These are phyloP conservation scores for Drosophila kanapiae DNA, from an alignment of 1,140 invertebrate genomes.

Conservation along the genomic window DNA sequence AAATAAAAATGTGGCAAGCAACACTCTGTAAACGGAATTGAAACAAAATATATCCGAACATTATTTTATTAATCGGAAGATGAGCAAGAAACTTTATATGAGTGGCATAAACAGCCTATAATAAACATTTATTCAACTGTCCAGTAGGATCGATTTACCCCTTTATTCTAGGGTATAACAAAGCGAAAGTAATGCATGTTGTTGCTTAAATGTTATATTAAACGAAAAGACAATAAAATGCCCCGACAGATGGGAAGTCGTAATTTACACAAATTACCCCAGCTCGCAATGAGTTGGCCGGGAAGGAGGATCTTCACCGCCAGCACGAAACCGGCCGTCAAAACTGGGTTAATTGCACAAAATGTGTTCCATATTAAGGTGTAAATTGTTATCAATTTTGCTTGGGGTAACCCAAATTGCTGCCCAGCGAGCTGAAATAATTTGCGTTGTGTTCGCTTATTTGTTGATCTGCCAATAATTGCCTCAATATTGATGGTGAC, in stretches of 20 bases:
- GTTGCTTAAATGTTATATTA: conserved; percentile 36
- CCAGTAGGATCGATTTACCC: not conserved
- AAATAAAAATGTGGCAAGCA: not conserved
- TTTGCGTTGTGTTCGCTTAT: conserved; percentile 21
- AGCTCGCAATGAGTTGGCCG: conserved; percentile 33
- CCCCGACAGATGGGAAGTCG: conserved; percentile 55
- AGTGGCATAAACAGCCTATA: not conserved
- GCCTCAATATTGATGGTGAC: conserved; percentile 8
- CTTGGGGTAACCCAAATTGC: conserved; percentile 39
- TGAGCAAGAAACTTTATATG: too few species aligned
- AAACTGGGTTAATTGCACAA: conserved; percentile 64
- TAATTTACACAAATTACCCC: conserved; percentile 72
- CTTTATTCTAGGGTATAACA: conserved; percentile 12
- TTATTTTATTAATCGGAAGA: not conserved
- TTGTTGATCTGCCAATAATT: conserved; percentile 47
- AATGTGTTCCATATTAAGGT: conserved; percentile 66
- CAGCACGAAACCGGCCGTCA: conserved; percentile 11
- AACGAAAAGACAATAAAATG: conserved; percentile 61
- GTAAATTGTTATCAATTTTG: conserved; percentile 76
- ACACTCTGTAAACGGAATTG: too few species aligned
- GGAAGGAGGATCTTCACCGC: conserved; percentile 31
- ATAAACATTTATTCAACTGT: not conserved
- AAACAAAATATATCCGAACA: not conserved
- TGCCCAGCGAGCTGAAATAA: conserved; percentile 33
- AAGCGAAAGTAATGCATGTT: conserved; percentile 51